Evolutionary conservation across 2,797 vertebrate species (phyloP), one percentile per base, ranked within the genome.

Genomic region (Tokudaia tokunoshimensis): DNA sequence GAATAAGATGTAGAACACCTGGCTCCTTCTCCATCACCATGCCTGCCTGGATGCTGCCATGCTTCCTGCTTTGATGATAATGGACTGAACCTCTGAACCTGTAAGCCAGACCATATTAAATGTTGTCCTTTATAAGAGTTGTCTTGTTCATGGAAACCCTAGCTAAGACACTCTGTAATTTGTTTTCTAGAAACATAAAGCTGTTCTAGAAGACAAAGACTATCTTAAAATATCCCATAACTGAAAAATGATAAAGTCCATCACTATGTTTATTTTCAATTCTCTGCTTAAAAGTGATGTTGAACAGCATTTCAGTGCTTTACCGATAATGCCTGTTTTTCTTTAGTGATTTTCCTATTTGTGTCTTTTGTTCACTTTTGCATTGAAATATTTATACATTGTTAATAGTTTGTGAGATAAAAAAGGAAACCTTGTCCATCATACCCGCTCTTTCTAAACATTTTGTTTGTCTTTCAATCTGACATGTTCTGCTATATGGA

Each of bases 401-500:
- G 34, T 85, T 94, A 94, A 91, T 89, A 82, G 13, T 13, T 81
- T 94, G 26, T 91, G 94, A 95, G 52, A 74, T 88, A 31, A 96
- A 91, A 76, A 92, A 91, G 86, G 94, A 96, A 91, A 17, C n/a
- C 50, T 93, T 80, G n/a, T 84, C 52, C 85, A 55, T 91, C 63
- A 63, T 67, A 67, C 82, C 34, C 88, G n/a, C 67, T 93, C n/a
- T 95, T 96, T 94, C 85, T 57, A 74, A 91, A 85, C 94, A 94
- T 89, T 29, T 86, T 87, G 90, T 92, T 96, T 95, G 78, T 82
- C 75, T 96, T 95, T 96, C 83, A 91, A 63, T 94, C 83, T 83
- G 89, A 85, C 34, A 91, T 85, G 91, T 95, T 96, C 34, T 82
- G 47, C 6, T 78, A 1, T 74, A 89, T 19, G 57, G 44, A 92